Base-by-base conservation (phyloP, 2,888 invertebrate genomes). In the Agrotis puta region DNA sequence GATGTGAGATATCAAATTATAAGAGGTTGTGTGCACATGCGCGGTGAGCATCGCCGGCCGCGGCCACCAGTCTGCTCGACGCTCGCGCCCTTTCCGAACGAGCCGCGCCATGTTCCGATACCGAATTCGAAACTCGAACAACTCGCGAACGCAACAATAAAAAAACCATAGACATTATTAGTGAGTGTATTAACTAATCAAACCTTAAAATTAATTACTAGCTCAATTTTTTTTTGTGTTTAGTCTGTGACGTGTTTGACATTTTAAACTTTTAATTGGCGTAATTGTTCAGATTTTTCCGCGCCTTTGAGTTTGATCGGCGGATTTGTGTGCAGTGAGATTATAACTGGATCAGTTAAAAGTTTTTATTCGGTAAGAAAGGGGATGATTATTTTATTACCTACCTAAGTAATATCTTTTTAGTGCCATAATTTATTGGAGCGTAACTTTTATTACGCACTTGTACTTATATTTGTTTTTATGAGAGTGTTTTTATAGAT, bases 1-100 rank as follows among this genome's bases (percentile, higher is more conserved):
- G 93, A 94, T 93, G 93, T 92, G 93, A 92, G 93, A 94, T 95
- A 95, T 94, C 94, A 94, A 93, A 94, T 94, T 94, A 94, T 94
- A 93, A 93, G 93, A 93, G 93, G 90, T 91, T 91, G 85, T 85
- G 84, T 88, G 92, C 92, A 91, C 95, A 94, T 92, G 95, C 95
- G 95, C 93, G 88, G 24, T 91, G 74, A 76, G 77, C 54, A 63
- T 64, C 69, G 81, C 77, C 87, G 83, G 85, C 88, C 89, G 89
- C 88, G 87, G 88, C 88, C 88, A 89, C 91, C 94, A 94, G 95
- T 95, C 92, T 90, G 93, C 92, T 90, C 90, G 89, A 85, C 91
- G 94, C 90, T 90, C 88, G 89, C 87, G 90, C 79, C 84, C 88
- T 83, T 87, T 87, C 80, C 91, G 90, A 92, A 92, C 94, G 92